Base-by-base conservation (phyloP, 1,140 invertebrate genomes). In the Melipona quadrifasciata region DNA sequence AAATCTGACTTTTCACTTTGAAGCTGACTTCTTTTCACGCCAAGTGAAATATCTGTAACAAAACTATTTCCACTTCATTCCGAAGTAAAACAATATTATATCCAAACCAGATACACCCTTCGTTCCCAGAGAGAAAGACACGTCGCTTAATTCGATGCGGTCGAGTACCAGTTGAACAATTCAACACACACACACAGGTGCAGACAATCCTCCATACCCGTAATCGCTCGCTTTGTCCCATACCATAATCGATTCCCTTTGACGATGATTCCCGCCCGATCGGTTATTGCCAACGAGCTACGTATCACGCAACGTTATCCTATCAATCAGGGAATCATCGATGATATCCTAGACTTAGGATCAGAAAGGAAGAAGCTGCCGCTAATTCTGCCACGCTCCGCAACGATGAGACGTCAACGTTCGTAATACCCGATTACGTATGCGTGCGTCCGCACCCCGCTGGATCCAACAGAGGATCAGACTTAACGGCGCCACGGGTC, bases 401-500 rank as follows among this genome's bases (percentile, higher is more conserved):
- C 65, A 24, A 55, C 39, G 58, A 61, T 24, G 58, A 47, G 39
- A 75, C 68, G 71, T 84, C 53, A 67, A 80, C 80, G 79, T 82
- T 1, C 47, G 74, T 90, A 90, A 90, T 89, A 67, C 85, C 75
- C 80, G 65, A 90, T 89, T 81, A 84, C 75, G 74, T 90, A 89
- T 89, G 87, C 82, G 75, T 57, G 70, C 58, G 27, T 39, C 1
- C 39, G 24, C 53, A 61, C 73, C 34, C 74, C 31, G 55, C 71
- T 61, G 31, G 47, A 47, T 68, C 31, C 1, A 21, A 24, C 24
- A 31, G 14, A 16, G 83, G 79, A 89, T 88, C 71, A 82, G 74
- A 80, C 72, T 75, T 71, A 87, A 87, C 87, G 77, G 57, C 68
- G 34, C 12, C 57, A 19, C 55, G 31, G 53, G 57, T 34, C 82